A percentile compares a stretch with the other conserved stretches of the same genome.
Evolutionary conservation across 2,888 invertebrate species (phyloP).

Genomic region (Drosophila meridiana): DNA sequence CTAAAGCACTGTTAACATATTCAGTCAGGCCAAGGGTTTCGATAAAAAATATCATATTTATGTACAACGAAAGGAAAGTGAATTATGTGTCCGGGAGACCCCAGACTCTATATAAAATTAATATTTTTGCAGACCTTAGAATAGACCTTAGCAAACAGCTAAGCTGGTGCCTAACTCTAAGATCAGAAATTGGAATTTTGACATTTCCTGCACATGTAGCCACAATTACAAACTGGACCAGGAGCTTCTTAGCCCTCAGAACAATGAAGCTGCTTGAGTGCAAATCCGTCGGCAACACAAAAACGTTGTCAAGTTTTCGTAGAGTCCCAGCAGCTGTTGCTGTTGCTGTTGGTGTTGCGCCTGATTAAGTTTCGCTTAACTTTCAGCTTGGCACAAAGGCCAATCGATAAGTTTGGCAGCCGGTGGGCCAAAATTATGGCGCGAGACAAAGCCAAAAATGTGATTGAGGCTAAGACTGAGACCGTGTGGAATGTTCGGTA

Average conservation of each 20-base stretch:
- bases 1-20: neutral
- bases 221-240: neutral
- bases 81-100: neutral
- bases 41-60: neutral
- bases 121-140: neutral
- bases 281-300: constrained; percentile 36
- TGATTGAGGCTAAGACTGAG: neutral
- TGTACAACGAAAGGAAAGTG: neutral
- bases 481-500: neutral
- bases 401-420: constrained; percentile 57
- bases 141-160: neutral
- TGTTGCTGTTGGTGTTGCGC: constrained; percentile 34
- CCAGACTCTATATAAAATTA: neutral
- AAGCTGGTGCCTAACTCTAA: neutral
- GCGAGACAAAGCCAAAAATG: constrained; percentile 37
- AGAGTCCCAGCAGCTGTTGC: constrained; percentile 31
- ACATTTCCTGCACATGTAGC: neutral
- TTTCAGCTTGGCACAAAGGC: constrained; percentile 39
- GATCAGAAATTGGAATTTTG: neutral
- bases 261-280: constrained; percentile 48
- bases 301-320: constrained; percentile 31
- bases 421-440: constrained; percentile 34
- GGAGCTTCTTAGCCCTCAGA: neutral
- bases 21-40: neutral
- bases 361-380: constrained; percentile 72